Conservation (phyloP, 2,113 vertebrate genomes). For the Puffinus mauretanicus region DNA sequence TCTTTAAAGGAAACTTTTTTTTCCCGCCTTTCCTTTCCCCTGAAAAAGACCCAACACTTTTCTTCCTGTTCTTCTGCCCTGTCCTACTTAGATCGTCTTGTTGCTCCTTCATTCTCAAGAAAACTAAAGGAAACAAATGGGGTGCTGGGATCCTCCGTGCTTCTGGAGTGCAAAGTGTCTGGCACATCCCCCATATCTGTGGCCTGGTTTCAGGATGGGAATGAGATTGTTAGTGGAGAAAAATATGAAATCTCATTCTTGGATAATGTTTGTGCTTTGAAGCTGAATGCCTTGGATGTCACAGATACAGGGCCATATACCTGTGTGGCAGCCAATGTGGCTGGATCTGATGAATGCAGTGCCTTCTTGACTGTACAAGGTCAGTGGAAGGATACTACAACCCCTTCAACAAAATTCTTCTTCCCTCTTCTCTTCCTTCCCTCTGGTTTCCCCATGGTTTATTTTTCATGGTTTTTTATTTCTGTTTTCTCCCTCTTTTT, state of each 20-base stretch:
- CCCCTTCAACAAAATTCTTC: background rate
- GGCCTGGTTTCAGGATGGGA: constrained; percentile 88
- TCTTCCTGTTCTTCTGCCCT: constrained; percentile 34
- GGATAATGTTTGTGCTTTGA: constrained; percentile 89
- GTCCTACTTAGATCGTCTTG: constrained; percentile 84
- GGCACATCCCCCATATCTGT: constrained; percentile 90
- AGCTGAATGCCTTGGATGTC: constrained; percentile 80
- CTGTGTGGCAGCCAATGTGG: constrained; percentile 87
- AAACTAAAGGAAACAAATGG: constrained; percentile 86
- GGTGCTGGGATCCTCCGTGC: constrained; percentile 76
- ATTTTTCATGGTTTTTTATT: background rate
- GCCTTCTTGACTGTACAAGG: constrained; percentile 89
- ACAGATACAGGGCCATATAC: constrained; percentile 86
- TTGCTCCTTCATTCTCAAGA: constrained; percentile 90
- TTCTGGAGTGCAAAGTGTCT: constrained; percentile 92
- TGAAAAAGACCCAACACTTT: background rate
- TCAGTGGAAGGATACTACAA: constrained; percentile 72
- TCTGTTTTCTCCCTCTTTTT: background rate
- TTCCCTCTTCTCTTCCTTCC: background rate
- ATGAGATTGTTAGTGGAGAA: constrained; percentile 86
- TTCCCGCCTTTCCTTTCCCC: background rate
- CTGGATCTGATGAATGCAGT: constrained; percentile 87
- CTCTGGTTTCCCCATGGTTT: background rate
- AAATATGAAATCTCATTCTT: constrained; percentile 86
- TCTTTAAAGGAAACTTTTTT: background rate